These are phyloP conservation scores for Tetanocera ferruginea DNA, from an alignment of 2,888 invertebrate species.

Conservation along the genomic window DNA sequence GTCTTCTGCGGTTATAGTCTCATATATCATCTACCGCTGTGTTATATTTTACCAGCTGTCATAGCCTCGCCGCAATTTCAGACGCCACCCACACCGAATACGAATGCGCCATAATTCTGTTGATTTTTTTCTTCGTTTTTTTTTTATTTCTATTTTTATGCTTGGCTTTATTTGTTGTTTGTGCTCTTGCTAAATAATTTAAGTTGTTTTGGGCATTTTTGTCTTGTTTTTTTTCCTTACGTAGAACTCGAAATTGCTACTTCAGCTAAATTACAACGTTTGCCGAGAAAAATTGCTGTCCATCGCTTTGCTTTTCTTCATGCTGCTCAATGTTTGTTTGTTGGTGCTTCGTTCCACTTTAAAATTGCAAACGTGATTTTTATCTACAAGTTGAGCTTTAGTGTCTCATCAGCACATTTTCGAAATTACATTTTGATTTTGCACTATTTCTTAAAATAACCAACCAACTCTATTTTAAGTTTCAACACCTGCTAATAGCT, in stretches of 20 bases:
- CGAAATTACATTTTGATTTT: neutral
- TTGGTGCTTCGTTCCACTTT: neutral
- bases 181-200: conserved; percentile 28
- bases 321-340: too few relatives aligned
- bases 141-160: neutral
- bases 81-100: conserved; percentile 7
- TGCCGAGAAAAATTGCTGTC: conserved; percentile 11
- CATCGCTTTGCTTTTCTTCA: neutral
- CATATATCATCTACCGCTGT: conserved; percentile 43
- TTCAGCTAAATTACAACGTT: conserved; percentile 29
- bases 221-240: neutral
- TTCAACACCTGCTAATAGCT: too few relatives aligned
- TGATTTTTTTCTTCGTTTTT: conserved; percentile 4
- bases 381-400: neutral
- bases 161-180: neutral
- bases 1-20: conserved; percentile 39
- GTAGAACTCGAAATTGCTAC: conserved; percentile 25
- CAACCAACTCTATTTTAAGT: too few relatives aligned
- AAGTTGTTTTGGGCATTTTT: conserved; percentile 31
- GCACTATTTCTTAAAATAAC: neutral
- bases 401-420: neutral
- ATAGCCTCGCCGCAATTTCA: conserved; percentile 39
- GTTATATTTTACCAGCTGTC: conserved; percentile 44
- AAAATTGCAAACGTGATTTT: conserved; percentile 20
- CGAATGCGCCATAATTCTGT: neutral